Percentiles rank a stretch among this genome's conserved stretches.
phyloP scores from a whole-genome alignment of 1,140 invertebrate genomes.

The Drosophila repleta region DNA sequence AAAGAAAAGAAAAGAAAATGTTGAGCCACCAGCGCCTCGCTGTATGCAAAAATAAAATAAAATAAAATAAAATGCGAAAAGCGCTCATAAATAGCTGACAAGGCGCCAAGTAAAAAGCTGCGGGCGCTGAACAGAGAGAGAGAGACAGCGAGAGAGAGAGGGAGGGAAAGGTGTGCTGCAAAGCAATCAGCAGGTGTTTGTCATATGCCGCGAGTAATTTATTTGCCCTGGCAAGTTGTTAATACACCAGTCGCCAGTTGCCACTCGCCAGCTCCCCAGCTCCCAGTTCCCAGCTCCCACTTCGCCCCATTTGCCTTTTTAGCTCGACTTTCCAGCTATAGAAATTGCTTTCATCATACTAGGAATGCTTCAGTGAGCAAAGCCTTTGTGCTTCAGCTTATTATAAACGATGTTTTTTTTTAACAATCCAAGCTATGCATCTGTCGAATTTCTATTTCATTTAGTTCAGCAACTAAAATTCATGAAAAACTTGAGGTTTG shows the following conservation, averaged over 20 bases:
- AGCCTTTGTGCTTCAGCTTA: too few species aligned
- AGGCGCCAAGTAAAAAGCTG: constrained; percentile 4
- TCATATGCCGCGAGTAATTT: constrained; percentile 63
- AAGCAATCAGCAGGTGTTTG: constrained; percentile 73
- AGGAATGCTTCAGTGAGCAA: too few species aligned
- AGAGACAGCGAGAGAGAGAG: background rate
- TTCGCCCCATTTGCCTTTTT: background rate
- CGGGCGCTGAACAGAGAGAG: background rate
- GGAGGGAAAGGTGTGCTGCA: constrained; percentile 11
- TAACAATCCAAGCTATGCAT: background rate
- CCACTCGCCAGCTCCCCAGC: constrained; percentile 4
- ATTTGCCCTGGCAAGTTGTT: constrained; percentile 56
- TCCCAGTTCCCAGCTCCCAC: background rate
- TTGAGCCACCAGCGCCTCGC: constrained; percentile 7
- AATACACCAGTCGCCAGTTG: constrained; percentile 21
- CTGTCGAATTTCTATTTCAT: too few species aligned
- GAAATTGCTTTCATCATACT: too few species aligned
- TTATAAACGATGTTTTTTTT: too few species aligned
- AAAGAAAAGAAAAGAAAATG: constrained; percentile 14
- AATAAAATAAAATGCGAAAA: constrained; percentile 53
- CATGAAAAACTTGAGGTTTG: background rate
- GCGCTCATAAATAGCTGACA: constrained; percentile 66
- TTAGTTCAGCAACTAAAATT: too few species aligned
- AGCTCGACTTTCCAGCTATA: background rate
- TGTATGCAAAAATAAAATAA: constrained; percentile 55